Base-by-base conservation (phyloP, 2,888 invertebrate species). In the Furcula furcula region DNA sequence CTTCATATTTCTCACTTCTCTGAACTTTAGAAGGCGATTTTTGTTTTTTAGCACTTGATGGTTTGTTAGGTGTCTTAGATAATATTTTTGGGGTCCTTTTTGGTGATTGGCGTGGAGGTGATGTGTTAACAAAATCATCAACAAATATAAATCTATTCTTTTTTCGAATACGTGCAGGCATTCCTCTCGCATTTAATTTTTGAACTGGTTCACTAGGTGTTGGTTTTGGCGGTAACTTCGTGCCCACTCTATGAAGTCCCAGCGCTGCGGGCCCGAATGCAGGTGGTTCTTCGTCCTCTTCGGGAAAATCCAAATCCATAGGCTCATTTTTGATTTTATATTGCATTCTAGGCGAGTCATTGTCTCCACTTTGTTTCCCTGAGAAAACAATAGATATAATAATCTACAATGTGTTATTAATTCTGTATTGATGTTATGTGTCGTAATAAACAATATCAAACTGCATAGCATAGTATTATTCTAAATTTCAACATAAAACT, bases 91-190 rank as follows among this genome's bases (percentile, higher is more conserved):
- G 79, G 30, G 90, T 86, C 65, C 93, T 91, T 63, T 93, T 93
- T 7, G 94, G 93, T 10, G 95, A 92, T 40, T 92, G 92, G 57
- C 93, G 88, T 29, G 94, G 93, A 62, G 94, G 94, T 25, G 94
- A 94, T 5, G 80, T 80, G 66, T 95, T 95, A 11, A 96, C 93
- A 62, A 95, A 92, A 71, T 96, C 95, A 75, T 97, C 97, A 75
- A 97, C 97, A 77, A 93, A 97, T 73, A 97, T 97, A 34, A 97
- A 90, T 63, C 93, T 92, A 76, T 97, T 97, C 67, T 95, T 95
- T 77, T 97, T 97, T 16, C 97, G 91, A 51, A 97, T 96, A 38
- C 97, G 91, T 3, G 95, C 96, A 33, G 97, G 97, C 95, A 96
- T 96, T 27, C 96, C 96, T 61, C 96, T 91, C 1, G 95, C 93